Evolutionary conservation across 2,113 vertebrate genomes (phyloP).

Genomic region (Microcebus ravelobensis): DNA sequence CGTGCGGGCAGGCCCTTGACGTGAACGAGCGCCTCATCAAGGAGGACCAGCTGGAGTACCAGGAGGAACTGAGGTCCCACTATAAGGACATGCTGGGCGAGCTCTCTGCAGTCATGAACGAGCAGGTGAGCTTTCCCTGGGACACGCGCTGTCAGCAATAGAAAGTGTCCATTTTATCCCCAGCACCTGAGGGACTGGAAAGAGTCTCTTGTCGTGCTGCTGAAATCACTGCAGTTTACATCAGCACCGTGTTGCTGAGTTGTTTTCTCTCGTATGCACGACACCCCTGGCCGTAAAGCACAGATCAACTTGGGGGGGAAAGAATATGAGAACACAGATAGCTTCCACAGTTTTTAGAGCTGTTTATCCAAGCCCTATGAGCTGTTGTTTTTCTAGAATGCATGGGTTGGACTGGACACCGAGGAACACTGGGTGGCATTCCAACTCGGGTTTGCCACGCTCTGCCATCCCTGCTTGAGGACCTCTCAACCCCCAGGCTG

Average conservation of each 20-base stretch:
- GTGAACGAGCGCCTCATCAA: slow-evolving; percentile 98
- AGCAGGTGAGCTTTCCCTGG: slow-evolving; percentile 89
- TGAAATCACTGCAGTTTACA: background rate
- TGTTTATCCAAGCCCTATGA: background rate
- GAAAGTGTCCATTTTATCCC: background rate
- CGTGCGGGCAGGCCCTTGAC: slow-evolving; percentile 96
- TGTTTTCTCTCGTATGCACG: accelerated
- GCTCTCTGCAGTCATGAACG: slow-evolving; percentile 95
- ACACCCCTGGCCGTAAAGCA: background rate
- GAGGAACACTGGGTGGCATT: background rate
- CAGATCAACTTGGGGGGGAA: background rate
- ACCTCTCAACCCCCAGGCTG: background rate
- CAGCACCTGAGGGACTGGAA: background rate
- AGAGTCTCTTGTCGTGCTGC: background rate
- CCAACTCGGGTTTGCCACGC: background rate
- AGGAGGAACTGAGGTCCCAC: slow-evolving; percentile 97
- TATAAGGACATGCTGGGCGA: slow-evolving; percentile 97
- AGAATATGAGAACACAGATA: background rate
- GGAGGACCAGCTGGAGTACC: slow-evolving; percentile 98
- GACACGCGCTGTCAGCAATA: accelerated
- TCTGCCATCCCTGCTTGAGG: accelerated
- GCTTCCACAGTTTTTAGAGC: background rate
- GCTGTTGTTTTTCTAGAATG: background rate
- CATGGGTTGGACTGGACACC: background rate
- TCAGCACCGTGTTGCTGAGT: background rate